These are phyloP conservation scores for Diaprepes abbreviatus DNA, from an alignment of 2,888 invertebrate species.

Conservation along the genomic window DNA sequence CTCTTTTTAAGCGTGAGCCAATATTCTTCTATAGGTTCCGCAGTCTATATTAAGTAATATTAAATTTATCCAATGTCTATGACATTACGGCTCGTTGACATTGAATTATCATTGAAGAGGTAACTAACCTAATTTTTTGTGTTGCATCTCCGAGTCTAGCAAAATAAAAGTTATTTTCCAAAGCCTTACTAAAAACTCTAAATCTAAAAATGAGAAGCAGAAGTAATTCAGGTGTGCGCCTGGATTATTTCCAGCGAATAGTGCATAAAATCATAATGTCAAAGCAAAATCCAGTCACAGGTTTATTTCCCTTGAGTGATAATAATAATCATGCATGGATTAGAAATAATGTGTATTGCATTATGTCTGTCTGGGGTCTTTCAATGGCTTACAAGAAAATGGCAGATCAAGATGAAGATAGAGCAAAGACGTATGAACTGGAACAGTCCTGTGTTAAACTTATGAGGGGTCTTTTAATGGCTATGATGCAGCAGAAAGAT, in stretches of 20 bases:
- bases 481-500: slow-evolving; percentile 99
- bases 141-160: not conserved
- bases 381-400: slow-evolving; percentile 99
- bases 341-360: slow-evolving; percentile 97
- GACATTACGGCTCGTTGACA: no score
- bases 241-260: slow-evolving; percentile 96
- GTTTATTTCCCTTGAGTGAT: slow-evolving; percentile 91
- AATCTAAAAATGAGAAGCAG: slow-evolving; percentile 81
- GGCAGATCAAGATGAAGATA: slow-evolving; percentile 98
- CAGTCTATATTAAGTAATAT: no score
- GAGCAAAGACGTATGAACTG: slow-evolving; percentile 97
- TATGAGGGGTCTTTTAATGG: slow-evolving; percentile 93
- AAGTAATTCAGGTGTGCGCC: slow-evolving; percentile 90
- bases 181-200: not conserved
- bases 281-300: slow-evolving; percentile 97
- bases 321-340: slow-evolving; percentile 97
- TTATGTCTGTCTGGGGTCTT: slow-evolving; percentile 97
- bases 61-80: no score
- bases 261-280: slow-evolving; percentile 94
- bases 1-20: no score
- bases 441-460: slow-evolving; percentile 93
- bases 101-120: slow-evolving; percentile 25
- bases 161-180: not conserved
- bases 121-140: slow-evolving; percentile 20
- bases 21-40: no score